Evolutionary conservation across 2,113 vertebrate species (phyloP), one percentile per base, ranked within the genome.

Genomic region (Scomber colias): DNA sequence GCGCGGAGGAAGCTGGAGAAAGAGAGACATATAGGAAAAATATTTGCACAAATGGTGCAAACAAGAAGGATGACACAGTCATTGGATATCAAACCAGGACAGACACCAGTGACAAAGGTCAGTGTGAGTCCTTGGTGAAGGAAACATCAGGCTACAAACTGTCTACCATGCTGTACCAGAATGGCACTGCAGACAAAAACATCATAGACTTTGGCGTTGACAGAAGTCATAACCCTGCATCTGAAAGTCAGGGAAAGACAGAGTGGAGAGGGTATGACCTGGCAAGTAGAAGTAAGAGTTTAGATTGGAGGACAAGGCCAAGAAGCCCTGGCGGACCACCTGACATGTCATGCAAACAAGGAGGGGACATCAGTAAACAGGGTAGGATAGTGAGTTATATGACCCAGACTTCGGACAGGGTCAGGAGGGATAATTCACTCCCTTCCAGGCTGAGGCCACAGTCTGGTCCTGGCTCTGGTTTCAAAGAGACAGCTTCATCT

Each of bases 241-340:
- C 68, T 61, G 81, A 63, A 59, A 77, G 5, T 15, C 82, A 44
- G 21, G 89, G 82, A 35, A 87, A 81, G 66, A 80, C 85, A n/a
- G 89, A 90, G 7, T 60, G 35, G 82, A 92, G 76, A 71, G 74
- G 31, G 66, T 3, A 9, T 5, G 40, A 71, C 61, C 4, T 85
- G 35, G 11, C 75, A 7, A 90, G 19, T 62, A 90, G 90, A 84
- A 95, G 91, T 76, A 89, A 75, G 71, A 95, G 93, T 84, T 84
- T 94, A 46, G 92, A 94, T 75, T 86, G 84, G 87, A 89, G 82
- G 75, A 75, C 35, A 40, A 48, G 54, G 1, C 16, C 10, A 21
- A 56, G 19, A 40, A 84, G 59, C 51, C 77, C 71, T 44, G 68
- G 79, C 55, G 48, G 17, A 7, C 5, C 48, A 5, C 5, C 51